Conservation (phyloP, 2,888 invertebrate genomes). For the Scaptomyza flava region DNA sequence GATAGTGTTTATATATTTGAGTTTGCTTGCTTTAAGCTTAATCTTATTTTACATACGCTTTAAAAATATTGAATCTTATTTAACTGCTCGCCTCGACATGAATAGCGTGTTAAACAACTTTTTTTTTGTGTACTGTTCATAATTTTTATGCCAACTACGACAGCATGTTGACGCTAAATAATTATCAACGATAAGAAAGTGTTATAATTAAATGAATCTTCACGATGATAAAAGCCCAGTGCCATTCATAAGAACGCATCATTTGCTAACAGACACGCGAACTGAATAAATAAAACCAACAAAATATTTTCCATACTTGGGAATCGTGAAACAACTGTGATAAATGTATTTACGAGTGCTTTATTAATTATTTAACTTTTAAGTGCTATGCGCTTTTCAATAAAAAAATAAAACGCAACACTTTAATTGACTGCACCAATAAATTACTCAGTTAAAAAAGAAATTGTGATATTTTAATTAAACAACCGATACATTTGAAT, state of each 20-base stretch:
- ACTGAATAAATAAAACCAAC: conserved; percentile 1
- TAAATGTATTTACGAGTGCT: conserved; percentile 16
- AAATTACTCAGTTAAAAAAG: conserved; percentile 26
- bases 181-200: conserved; percentile 40
- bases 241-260: conserved; percentile 13
- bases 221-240: conserved; percentile 29
- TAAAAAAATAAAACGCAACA: conserved; percentile 1
- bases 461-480: conserved; percentile 13
- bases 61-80: not conserved
- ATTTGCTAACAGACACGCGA: conserved; percentile 18
- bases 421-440: conserved; percentile 21
- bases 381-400: conserved; percentile 7
- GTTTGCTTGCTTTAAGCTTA: too few species aligned
- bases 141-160: conserved; percentile 15
- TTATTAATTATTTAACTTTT: conserved; percentile 6
- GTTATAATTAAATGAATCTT: conserved; percentile 35
- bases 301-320: not conserved
- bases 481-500: not conserved
- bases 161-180: conserved; percentile 20
- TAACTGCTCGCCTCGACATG: conserved; percentile 1
- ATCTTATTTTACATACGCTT: too few species aligned
- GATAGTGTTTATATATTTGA: too few species aligned
- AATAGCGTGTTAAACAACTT: conserved; percentile 7
- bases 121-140: conserved; percentile 7
- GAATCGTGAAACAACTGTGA: conserved; percentile 26